Percentiles rank a stretch among this genome's conserved stretches.
Evolutionary conservation across 2,113 vertebrate species (phyloP).

Genomic region (Rhegmatorhina hoffmannsi): DNA sequence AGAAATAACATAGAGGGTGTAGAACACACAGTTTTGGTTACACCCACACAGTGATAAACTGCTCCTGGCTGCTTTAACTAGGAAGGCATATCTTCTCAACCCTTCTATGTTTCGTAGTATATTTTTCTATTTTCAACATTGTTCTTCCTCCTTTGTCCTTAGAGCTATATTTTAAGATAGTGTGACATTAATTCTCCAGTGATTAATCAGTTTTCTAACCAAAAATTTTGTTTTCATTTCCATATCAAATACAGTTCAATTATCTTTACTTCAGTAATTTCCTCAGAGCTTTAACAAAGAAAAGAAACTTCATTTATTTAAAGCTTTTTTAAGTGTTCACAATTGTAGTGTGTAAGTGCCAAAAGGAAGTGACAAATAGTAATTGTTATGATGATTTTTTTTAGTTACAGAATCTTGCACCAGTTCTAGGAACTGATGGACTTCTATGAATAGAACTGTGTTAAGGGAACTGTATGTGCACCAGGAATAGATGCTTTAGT

Average conservation of each 20-base stretch:
- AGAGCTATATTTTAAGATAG: background rate
- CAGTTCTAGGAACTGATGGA: background rate
- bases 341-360: background rate
- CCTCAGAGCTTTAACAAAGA: background rate
- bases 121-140: background rate
- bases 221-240: background rate
- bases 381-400: background rate
- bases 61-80: too few species aligned
- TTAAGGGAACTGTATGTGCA: background rate
- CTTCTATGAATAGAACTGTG: accelerated
- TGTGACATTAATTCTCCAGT: background rate
- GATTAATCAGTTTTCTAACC: background rate
- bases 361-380: background rate
- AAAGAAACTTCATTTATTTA: background rate
- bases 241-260: background rate
- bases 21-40: too few species aligned
- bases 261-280: background rate
- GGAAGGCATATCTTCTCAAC: background rate
- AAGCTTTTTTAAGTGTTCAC: background rate
- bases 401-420: background rate
- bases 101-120: background rate
- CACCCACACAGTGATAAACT: too few species aligned
- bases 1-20: too few species aligned
- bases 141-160: background rate
- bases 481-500: background rate